Evolutionary conservation across 2,113 vertebrate species (phyloP).

Genomic region (Caracal caracal): DNA sequence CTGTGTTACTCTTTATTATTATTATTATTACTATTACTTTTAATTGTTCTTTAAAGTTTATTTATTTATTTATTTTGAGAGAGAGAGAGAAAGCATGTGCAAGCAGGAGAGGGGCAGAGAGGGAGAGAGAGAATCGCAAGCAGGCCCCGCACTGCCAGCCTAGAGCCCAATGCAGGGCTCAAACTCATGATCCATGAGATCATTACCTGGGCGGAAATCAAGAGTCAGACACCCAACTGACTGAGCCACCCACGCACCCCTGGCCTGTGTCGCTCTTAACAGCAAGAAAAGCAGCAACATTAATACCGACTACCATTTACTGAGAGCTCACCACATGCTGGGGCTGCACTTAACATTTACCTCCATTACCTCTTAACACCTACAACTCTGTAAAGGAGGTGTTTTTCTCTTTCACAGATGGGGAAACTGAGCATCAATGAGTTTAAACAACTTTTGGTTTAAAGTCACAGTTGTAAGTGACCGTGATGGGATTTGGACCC

Average conservation of each 20-base stretch:
- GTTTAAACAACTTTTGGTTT: not conserved
- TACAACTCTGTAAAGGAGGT: not conserved
- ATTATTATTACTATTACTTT: too few species aligned
- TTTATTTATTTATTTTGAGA: too few species aligned
- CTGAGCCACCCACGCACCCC: too few species aligned
- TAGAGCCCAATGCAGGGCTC: too few species aligned
- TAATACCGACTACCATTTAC: not conserved
- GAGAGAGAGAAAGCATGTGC: too few species aligned
- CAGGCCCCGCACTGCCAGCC: too few species aligned
- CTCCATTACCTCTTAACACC: not conserved
- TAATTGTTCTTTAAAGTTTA: too few species aligned
- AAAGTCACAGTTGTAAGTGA: not conserved
- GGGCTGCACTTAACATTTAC: not conserved
- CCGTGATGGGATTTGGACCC: not conserved
- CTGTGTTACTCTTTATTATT: not conserved
- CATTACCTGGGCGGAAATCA: too few species aligned
- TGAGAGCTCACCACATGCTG: fast-evolving
- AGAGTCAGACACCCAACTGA: too few species aligned
- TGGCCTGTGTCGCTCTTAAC: not conserved
- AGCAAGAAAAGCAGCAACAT: not conserved
- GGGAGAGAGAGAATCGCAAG: too few species aligned
- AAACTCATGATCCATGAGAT: too few species aligned
- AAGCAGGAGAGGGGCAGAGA: too few species aligned
- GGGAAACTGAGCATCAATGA: not conserved
- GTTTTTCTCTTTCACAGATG: not conserved